A percentile compares a stretch with the other conserved stretches of the same genome.
Evolutionary conservation across 2,888 invertebrate genomes (phyloP).

Genomic region (Nineta flava): DNA sequence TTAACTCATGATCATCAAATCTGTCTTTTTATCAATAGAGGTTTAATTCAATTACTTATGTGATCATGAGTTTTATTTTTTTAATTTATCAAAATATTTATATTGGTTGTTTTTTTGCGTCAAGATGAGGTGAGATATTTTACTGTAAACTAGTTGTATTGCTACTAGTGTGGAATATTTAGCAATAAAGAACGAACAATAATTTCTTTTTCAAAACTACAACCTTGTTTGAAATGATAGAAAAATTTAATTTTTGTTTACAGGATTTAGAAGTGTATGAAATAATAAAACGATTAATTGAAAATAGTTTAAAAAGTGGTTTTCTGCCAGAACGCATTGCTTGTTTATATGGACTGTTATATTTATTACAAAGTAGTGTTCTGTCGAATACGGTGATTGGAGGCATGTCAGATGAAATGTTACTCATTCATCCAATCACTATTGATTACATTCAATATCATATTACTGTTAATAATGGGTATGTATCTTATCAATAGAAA

Average conservation of each 20-base stretch:
- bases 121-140: too few relatives aligned
- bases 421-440: slow-evolving; percentile 31
- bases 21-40: too few relatives aligned
- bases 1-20: too few relatives aligned
- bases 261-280: slow-evolving; percentile 42
- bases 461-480: slow-evolving; percentile 26
- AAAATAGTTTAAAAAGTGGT: slow-evolving; percentile 40
- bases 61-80: too few relatives aligned
- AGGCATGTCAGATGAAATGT: slow-evolving; percentile 31
- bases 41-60: too few relatives aligned
- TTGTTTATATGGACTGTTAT: slow-evolving; percentile 48
- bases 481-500: too few relatives aligned
- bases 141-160: too few relatives aligned
- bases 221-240: neutral
- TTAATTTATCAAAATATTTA: too few relatives aligned
- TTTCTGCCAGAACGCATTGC: slow-evolving; percentile 44
- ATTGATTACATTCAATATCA: slow-evolving; percentile 36
- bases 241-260: slow-evolving; percentile 14
- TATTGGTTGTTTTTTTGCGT: too few relatives aligned
- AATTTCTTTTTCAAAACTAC: slow-evolving; percentile 1
- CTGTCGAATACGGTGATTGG: slow-evolving; percentile 29
- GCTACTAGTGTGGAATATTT: too few relatives aligned
- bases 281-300: slow-evolving; percentile 40
- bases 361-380: slow-evolving; percentile 43
- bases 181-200: too few relatives aligned